These are phyloP conservation scores for Coregonus clupeaformis DNA, from an alignment of 2,113 vertebrate genomes.

Conservation along the genomic window DNA sequence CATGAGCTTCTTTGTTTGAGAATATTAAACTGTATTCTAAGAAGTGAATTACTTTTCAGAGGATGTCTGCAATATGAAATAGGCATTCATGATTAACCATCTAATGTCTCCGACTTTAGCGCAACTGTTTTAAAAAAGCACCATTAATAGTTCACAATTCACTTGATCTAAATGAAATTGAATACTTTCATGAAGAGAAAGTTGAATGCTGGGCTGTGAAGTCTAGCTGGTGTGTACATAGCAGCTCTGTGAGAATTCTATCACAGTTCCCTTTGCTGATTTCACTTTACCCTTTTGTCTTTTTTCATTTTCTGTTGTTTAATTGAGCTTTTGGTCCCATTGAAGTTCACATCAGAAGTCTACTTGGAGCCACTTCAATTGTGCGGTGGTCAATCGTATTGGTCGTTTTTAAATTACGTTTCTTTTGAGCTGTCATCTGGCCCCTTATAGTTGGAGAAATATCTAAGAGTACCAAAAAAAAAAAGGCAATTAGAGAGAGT, in stretches of 20 bases:
- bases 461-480: constrained; percentile 36
- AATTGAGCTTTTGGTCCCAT: constrained; percentile 1
- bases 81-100: constrained; percentile 41
- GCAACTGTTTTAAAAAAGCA: background rate
- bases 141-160: background rate
- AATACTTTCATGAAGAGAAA: background rate
- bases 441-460: background rate
- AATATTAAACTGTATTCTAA: constrained; percentile 52
- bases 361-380: too few relatives aligned
- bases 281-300: too few relatives aligned
- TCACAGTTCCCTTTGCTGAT: background rate
- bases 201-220: background rate
- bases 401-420: constrained; percentile 39
- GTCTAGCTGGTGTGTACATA: background rate
- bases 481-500: constrained; percentile 48
- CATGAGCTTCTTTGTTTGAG: constrained; percentile 53
- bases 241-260: background rate
- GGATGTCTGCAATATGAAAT: constrained; percentile 50
- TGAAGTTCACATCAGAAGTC: background rate
- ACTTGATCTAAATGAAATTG: background rate
- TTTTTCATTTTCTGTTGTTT: constrained; percentile 5
- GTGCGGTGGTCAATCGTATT: background rate
- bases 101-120: constrained; percentile 35
- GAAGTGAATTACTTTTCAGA: constrained; percentile 71
- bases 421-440: background rate